Evolutionary conservation across 2,113 vertebrate genomes (phyloP).

Genomic region (Gadus macrocephalus): DNA sequence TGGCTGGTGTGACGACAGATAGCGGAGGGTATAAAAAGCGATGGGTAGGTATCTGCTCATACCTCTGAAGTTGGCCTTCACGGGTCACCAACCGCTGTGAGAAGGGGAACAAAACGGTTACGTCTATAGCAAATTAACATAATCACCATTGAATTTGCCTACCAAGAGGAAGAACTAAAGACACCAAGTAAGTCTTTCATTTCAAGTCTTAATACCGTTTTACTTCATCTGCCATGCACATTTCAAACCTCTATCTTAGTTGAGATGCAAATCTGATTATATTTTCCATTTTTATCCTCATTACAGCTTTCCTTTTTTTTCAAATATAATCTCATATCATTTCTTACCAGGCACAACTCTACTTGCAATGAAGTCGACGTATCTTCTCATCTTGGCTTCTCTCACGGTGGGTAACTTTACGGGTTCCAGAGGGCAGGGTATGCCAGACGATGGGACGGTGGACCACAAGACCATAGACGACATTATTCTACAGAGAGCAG

Average conservation of each 20-base stretch:
- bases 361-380: constrained; percentile 71
- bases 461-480: constrained; percentile 62
- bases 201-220: neutral
- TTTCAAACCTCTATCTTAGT: neutral
- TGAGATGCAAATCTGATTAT: too few species aligned
- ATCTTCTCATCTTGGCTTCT: constrained; percentile 70
- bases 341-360: constrained; percentile 37
- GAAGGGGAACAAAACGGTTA: constrained; percentile 19
- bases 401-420: constrained; percentile 64
- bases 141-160: constrained; percentile 7
- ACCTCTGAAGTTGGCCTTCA: constrained; percentile 55
- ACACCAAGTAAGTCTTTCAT: constrained; percentile 44
- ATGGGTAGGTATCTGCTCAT: constrained; percentile 50
- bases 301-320: neutral
- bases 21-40: constrained; percentile 64
- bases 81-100: constrained; percentile 46
- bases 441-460: constrained; percentile 55
- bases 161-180: constrained; percentile 16
- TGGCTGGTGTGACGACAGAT: constrained; percentile 69
- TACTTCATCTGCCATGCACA: neutral
- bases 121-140: neutral
- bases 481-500: constrained; percentile 73
- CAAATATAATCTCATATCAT: neutral
- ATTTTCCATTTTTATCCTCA: too few species aligned
- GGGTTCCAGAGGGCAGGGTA: constrained; percentile 56